Percentiles rank a stretch among this genome's conserved stretches.
These are phyloP conservation scores for Colletes latitarsis DNA, from an alignment of 1,140 invertebrate genomes.

Conservation along the genomic window DNA sequence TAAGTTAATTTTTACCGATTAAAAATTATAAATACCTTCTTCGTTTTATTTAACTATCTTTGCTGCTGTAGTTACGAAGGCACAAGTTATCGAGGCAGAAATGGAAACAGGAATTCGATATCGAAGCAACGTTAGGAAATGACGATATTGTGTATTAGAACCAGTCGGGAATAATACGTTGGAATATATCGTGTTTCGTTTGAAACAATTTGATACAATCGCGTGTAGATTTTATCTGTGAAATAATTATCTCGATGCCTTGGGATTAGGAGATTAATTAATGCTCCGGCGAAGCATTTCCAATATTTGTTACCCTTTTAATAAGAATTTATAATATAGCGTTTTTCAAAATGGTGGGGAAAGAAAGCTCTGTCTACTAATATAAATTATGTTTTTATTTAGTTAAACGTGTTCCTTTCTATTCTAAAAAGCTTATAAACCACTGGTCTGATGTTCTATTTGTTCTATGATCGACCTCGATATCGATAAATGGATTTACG, in stretches of 20 bases:
- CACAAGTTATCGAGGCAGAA: neutral
- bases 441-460: neutral
- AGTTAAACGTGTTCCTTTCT: no score
- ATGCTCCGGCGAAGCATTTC: neutral
- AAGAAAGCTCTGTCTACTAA: no score
- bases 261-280: neutral
- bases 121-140: conserved; percentile 1
- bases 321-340: neutral
- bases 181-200: conserved; percentile 19
- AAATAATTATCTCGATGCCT: neutral
- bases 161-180: neutral
- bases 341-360: no score
- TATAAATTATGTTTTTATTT: no score
- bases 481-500: neutral
- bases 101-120: conserved; percentile 1
- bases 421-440: no score
- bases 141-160: neutral
- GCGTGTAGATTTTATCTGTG: neutral
- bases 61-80: neutral
- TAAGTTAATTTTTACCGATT: no score
- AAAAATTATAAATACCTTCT: no score
- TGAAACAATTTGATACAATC: neutral
- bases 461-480: neutral
- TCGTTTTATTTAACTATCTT: no score
- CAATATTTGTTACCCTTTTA: neutral